Conservation (phyloP, 2,797 vertebrate species). For the Rhabdophis nuchalis region DNA sequence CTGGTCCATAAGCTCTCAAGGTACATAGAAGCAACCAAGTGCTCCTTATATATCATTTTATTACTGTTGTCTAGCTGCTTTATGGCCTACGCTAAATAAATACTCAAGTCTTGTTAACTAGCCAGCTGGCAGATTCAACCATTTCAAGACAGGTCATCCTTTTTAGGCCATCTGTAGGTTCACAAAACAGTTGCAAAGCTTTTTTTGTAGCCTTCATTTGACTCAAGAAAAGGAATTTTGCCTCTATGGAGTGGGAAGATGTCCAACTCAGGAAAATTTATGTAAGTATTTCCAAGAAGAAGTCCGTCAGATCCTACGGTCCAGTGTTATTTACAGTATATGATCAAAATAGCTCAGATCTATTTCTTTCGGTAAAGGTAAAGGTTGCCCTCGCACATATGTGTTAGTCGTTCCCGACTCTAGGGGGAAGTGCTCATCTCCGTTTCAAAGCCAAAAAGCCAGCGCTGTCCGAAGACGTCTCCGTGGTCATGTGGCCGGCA, state of each 20-base stretch:
- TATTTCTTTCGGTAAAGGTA: neutral
- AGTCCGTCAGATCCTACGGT: neutral
- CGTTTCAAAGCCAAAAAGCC: too few species aligned
- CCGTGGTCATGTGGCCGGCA: too few species aligned
- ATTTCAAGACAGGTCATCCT: neutral
- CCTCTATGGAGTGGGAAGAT: neutral
- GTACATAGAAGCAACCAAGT: neutral
- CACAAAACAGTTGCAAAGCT: neutral
- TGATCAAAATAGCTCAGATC: neutral
- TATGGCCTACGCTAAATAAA: neutral
- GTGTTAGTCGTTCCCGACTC: too few species aligned
- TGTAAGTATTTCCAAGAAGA: neutral
- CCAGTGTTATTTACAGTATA: neutral
- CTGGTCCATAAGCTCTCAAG: neutral
- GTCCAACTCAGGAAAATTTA: neutral
- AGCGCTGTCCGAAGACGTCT: too few species aligned
- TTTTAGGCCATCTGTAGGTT: neutral
- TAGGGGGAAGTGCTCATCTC: too few species aligned
- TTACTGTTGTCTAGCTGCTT: neutral
- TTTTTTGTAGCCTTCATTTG: neutral
- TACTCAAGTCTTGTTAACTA: neutral
- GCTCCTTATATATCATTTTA: neutral
- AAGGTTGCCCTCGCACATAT: too few species aligned
- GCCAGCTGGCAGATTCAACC: neutral
- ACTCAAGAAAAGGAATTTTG: neutral